Percentiles rank a stretch among this genome's conserved stretches.
Conservation (phyloP, 2,113 vertebrate genomes). For the Scomber japonicus region DNA sequence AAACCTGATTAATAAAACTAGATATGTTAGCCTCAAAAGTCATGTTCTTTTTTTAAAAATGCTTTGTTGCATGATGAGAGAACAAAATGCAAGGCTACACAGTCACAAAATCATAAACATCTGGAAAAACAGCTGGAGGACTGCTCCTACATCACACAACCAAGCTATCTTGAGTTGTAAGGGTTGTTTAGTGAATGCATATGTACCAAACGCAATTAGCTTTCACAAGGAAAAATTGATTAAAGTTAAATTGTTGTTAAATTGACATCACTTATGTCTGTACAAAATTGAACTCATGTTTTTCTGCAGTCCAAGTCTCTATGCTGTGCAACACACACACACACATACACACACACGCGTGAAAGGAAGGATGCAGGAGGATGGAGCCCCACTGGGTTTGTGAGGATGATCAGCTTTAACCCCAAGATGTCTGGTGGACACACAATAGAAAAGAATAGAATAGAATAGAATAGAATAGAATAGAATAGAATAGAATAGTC, state of each 20-base stretch:
- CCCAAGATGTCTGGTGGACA: not conserved
- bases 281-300: not conserved
- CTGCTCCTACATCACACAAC: not conserved
- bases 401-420: not conserved
- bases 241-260: not conserved
- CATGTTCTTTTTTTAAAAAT: not conserved
- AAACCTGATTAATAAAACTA: not conserved
- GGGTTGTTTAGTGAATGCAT: not conserved
- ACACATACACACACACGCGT: conserved; percentile 1
- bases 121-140: not conserved
- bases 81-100: not conserved
- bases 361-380: not conserved
- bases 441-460: no score
- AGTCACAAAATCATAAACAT: not conserved
- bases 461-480: no score
- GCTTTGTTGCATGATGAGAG: not conserved
- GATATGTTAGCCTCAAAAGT: not conserved
- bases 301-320: not conserved
- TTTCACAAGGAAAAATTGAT: not conserved
- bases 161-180: not conserved
- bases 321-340: not conserved
- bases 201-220: not conserved
- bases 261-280: not conserved
- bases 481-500: no score
- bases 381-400: not conserved